phyloP scores from a whole-genome alignment of 2,113 vertebrate species.

The Vulpes lagopus region DNA sequence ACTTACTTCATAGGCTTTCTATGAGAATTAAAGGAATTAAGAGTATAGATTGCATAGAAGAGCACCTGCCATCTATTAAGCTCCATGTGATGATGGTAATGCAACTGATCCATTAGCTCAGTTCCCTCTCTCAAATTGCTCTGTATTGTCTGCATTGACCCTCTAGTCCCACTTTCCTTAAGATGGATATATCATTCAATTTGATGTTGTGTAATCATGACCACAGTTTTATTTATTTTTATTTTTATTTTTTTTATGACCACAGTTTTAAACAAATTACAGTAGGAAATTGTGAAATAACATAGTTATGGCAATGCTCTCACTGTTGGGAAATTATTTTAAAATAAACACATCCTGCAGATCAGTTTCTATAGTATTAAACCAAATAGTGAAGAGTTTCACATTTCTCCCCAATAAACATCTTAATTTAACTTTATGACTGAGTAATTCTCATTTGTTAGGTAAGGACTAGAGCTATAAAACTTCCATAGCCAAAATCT shows the following conservation, averaged over 20 bases:
- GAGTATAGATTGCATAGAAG: not conserved
- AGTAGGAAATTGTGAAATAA: not conserved
- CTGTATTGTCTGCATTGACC: not conserved
- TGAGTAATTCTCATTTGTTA: not conserved
- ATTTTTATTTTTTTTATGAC: not conserved
- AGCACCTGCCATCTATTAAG: too few relatives aligned
- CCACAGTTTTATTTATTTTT: not conserved
- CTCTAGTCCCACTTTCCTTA: not conserved
- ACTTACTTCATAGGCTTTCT: not conserved
- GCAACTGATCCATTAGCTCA: rapidly evolving
- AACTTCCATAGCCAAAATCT: not conserved
- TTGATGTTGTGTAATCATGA: not conserved
- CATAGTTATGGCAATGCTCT: not conserved
- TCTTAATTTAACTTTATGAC: constrained; percentile 1
- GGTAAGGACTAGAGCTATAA: not conserved
- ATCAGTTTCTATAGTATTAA: not conserved
- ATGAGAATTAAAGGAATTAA: not conserved
- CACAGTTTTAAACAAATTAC: not conserved
- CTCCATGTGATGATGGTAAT: not conserved
- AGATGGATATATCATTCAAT: not conserved
- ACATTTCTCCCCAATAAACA: not conserved
- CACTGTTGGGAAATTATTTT: not conserved
- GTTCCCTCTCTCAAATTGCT: not conserved
- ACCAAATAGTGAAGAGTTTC: not conserved
- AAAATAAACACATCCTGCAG: not conserved